Conservation (phyloP, 2,797 vertebrate species). For the Macrochelys suwanniensis region DNA sequence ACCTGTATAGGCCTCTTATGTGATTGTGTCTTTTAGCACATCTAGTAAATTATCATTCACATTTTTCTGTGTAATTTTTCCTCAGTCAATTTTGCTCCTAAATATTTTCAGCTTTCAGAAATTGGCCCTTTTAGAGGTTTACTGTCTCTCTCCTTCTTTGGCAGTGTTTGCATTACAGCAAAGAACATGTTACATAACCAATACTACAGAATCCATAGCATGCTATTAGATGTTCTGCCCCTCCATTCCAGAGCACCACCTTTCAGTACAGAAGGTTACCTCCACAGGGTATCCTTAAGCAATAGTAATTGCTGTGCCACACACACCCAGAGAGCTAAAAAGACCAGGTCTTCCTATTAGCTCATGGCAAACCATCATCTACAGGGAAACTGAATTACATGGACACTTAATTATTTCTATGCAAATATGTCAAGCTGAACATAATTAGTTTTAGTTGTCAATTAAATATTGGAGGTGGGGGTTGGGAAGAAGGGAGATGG, state of each 20-base stretch:
- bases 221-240: not conserved
- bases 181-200: rapidly evolving
- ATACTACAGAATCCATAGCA: not conserved
- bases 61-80: not conserved
- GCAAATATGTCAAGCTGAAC: not conserved
- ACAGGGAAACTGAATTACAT: rapidly evolving
- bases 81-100: not conserved
- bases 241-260: not conserved
- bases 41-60: not conserved
- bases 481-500: not conserved
- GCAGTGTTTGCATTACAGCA: not conserved
- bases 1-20: not conserved
- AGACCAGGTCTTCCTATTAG: not conserved
- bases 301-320: rapidly evolving
- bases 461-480: not conserved
- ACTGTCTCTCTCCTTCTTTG: not conserved
- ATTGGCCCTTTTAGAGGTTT: not conserved
- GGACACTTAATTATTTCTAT: slow-evolving; percentile 8
- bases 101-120: not conserved
- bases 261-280: not conserved
- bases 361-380: not conserved
- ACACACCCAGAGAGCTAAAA: not conserved
- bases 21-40: not conserved
- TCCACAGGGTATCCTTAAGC: not conserved
- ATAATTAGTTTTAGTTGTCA: not conserved